A percentile compares a stretch with the other conserved stretches of the same genome.
phyloP scores from a whole-genome alignment of 2,113 vertebrate genomes.

The Rhizomys pruinosus region DNA sequence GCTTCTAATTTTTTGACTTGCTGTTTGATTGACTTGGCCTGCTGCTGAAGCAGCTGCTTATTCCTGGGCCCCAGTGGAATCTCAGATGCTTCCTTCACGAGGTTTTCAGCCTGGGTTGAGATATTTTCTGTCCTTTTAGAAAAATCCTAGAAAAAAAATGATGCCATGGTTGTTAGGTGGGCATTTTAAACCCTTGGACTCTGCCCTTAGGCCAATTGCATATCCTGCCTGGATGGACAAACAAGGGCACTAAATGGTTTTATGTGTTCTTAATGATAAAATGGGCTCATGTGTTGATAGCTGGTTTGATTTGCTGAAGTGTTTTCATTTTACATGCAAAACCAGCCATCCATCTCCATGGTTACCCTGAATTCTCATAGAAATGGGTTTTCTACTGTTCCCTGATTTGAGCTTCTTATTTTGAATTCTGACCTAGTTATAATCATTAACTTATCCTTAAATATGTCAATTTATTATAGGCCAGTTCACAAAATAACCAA shows the following conservation, averaged over 20 bases:
- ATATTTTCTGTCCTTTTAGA: slow-evolving; percentile 88
- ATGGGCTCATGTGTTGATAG: neutral
- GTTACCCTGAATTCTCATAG: neutral
- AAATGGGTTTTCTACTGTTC: neutral
- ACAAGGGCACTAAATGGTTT: neutral
- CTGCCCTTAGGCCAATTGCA: neutral
- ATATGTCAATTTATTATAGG: neutral
- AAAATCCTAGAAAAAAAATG: slow-evolving; percentile 88
- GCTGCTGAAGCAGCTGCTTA: slow-evolving; percentile 89
- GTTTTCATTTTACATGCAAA: neutral
- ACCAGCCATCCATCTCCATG: neutral
- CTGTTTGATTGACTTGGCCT: slow-evolving; percentile 90
- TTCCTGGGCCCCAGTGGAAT: slow-evolving; percentile 92
- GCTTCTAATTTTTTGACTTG: slow-evolving; percentile 90
- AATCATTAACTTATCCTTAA: neutral
- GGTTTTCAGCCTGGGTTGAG: slow-evolving; percentile 87
- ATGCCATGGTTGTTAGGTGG: slow-evolving; percentile 56
- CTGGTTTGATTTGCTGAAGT: neutral
- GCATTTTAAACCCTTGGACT: neutral
- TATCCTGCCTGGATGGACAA: too few relatives aligned
- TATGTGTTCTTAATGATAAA: neutral
- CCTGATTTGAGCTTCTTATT: neutral
- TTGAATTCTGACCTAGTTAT: neutral
- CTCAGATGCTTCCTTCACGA: slow-evolving; percentile 92
- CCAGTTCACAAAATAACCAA: neutral